phyloP scores from a whole-genome alignment of 53 echinoderm and acorn worm species.

The Hippasteria phrygiana region DNA sequence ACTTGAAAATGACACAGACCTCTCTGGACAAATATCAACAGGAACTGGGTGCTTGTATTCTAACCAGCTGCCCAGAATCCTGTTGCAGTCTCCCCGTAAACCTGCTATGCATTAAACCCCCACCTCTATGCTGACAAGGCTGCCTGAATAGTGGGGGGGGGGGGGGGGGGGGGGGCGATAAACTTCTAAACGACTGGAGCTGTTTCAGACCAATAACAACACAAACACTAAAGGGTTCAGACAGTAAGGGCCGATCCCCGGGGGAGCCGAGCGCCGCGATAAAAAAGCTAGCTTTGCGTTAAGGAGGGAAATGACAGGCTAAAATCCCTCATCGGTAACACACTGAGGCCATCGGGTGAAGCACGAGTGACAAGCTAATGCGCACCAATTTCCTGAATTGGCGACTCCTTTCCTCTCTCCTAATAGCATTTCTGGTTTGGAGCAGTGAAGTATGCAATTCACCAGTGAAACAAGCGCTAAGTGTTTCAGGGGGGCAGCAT shows the following conservation, averaged over 20 bases:
- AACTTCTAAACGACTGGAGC: constrained; percentile 33
- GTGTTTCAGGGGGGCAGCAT: constrained; percentile 34
- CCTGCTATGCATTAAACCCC: constrained; percentile 36
- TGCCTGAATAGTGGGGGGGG: neutral
- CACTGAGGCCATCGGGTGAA: constrained; percentile 66
- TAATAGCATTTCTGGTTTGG: constrained; percentile 65
- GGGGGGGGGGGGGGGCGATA: neutral
- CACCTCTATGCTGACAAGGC: neutral
- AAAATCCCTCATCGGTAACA: constrained; percentile 65
- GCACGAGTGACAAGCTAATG: constrained; percentile 68
- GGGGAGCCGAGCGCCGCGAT: constrained; percentile 34
- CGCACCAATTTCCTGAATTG: constrained; percentile 64
- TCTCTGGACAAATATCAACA: constrained; percentile 44
- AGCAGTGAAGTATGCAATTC: constrained; percentile 65
- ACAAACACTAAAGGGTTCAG: constrained; percentile 54
- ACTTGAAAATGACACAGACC: constrained; percentile 19
- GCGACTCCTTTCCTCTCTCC: constrained; percentile 62
- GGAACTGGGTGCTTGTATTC: constrained; percentile 16
- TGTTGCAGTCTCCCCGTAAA: constrained; percentile 26
- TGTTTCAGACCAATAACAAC: constrained; percentile 63
- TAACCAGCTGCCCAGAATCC: constrained; percentile 33
- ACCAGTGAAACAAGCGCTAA: constrained; percentile 56
- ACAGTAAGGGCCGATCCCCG: constrained; percentile 40
- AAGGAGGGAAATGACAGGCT: constrained; percentile 64
- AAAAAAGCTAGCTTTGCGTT: constrained; percentile 55